Evolutionary conservation across 2,797 vertebrate species (phyloP).

Genomic region (Sebastes cheni): DNA sequence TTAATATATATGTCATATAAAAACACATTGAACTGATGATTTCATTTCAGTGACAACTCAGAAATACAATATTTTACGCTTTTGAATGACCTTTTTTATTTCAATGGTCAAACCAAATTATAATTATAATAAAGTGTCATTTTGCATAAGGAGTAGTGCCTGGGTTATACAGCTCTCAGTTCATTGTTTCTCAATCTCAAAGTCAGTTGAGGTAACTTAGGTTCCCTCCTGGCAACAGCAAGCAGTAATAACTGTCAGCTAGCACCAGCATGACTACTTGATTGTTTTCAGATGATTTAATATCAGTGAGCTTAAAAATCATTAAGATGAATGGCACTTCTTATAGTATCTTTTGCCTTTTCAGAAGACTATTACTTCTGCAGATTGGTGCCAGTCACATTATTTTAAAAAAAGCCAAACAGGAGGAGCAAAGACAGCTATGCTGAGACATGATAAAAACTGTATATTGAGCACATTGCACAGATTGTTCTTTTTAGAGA

Average conservation of each 20-base stretch:
- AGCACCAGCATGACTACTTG: not conserved
- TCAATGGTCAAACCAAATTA: slow-evolving; percentile 7
- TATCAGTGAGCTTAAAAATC: not conserved
- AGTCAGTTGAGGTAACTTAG: not conserved
- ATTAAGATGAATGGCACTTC: not conserved
- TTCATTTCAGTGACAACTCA: not conserved
- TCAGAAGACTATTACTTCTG: not conserved
- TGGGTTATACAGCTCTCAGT: slow-evolving; percentile 12
- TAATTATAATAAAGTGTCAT: not conserved
- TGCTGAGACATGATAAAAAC: not conserved
- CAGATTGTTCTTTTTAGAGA: not conserved
- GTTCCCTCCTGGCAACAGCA: not conserved
- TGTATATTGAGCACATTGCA: not conserved
- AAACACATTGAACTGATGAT: not conserved
- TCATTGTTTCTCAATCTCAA: slow-evolving; percentile 35
- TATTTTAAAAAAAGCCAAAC: not conserved
- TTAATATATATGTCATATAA: not conserved
- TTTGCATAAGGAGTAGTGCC: slow-evolving; percentile 13
- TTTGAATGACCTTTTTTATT: not conserved
- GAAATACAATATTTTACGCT: not conserved
- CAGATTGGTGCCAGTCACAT: not conserved
- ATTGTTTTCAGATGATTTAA: not conserved
- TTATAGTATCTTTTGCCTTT: not conserved
- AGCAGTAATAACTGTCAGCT: not conserved
- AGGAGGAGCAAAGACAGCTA: not conserved